phyloP scores from a whole-genome alignment of 2,113 vertebrate genomes.

The Crotalus helleri region DNA sequence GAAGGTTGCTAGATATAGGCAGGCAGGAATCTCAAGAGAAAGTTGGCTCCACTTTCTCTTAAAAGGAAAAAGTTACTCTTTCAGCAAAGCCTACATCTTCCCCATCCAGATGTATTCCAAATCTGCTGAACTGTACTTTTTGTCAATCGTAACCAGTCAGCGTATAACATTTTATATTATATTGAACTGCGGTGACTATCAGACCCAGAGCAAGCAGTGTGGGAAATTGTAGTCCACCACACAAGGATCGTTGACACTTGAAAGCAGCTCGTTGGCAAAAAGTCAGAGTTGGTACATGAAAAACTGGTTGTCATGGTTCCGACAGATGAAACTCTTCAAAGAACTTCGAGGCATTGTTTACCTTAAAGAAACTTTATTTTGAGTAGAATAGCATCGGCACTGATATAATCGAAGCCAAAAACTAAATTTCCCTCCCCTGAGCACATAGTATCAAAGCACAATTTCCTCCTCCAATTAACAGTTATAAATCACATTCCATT shows the following conservation, averaged over 20 bases:
- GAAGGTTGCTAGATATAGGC: neutral
- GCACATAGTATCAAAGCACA: too few species aligned
- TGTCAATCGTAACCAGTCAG: neutral
- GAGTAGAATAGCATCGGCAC: too few species aligned
- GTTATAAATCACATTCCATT: too few species aligned
- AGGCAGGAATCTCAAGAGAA: neutral
- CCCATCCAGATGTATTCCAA: neutral
- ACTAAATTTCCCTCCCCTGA: too few species aligned
- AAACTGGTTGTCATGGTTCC: too few species aligned
- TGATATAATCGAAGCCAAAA: too few species aligned
- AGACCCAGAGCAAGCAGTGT: neutral
- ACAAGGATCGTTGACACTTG: neutral
- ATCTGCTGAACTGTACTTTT: neutral
- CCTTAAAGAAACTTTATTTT: too few species aligned
- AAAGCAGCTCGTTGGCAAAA: neutral
- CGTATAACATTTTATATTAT: neutral
- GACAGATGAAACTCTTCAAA: too few species aligned
- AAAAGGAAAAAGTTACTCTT: neutral
- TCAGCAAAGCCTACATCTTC: neutral
- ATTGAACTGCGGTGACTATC: neutral
- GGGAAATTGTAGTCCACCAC: neutral
- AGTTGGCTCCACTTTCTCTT: neutral
- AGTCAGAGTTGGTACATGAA: neutral
- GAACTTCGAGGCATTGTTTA: too few species aligned
- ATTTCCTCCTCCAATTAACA: too few species aligned